phyloP scores from a whole-genome alignment of 2,888 invertebrate species.

The Gryllus longicercus region DNA sequence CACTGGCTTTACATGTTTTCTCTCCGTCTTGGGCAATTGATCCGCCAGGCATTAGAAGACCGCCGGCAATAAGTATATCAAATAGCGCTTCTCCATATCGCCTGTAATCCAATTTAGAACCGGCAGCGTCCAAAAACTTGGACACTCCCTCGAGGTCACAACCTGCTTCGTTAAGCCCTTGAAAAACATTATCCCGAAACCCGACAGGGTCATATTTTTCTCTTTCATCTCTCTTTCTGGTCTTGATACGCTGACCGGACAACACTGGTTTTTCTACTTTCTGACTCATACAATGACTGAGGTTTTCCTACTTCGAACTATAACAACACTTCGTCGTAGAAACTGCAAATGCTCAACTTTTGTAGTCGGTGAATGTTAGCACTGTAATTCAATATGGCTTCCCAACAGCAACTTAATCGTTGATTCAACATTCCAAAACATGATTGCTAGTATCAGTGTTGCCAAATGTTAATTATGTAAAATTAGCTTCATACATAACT shows the following conservation, averaged over 20 bases:
- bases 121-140: slow-evolving; percentile 91
- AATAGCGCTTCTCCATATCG: slow-evolving; percentile 97
- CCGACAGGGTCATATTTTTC: slow-evolving; percentile 99
- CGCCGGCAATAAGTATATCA: slow-evolving; percentile 96
- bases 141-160: slow-evolving; percentile 93
- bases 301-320: not conserved
- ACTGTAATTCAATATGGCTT: no score
- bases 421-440: no score
- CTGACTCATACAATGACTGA: slow-evolving; percentile 98
- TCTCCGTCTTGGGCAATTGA: slow-evolving; percentile 91
- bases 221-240: slow-evolving; percentile 99
- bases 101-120: slow-evolving; percentile 94
- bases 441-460: no score
- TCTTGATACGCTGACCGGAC: slow-evolving; percentile 99
- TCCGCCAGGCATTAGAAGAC: slow-evolving; percentile 85
- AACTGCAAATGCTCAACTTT: no score
- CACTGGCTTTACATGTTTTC: slow-evolving; percentile 78
- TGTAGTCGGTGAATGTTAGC: no score
- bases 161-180: slow-evolving; percentile 91
- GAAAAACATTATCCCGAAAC: slow-evolving; percentile 95
- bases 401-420: no score
- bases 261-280: slow-evolving; percentile 99
- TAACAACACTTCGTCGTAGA: not conserved
- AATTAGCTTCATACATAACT: no score
- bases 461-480: no score